Base-by-base conservation (phyloP, 1,140 invertebrate species). In the Lepidurus couesii region DNA sequence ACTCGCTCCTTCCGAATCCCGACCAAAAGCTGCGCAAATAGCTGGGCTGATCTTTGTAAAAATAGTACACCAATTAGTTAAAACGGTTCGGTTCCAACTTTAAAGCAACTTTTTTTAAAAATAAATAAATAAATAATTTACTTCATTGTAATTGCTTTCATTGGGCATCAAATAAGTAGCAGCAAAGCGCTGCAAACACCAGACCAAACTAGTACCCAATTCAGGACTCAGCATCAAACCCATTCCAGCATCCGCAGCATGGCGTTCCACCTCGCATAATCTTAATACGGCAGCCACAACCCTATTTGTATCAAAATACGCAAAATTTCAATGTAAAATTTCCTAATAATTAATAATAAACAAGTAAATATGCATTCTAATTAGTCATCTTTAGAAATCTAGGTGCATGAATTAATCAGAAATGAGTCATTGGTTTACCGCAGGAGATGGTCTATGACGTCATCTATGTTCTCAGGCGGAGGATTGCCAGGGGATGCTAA, bases 131-230 rank as follows among this genome's bases (percentile, higher is more conserved):
- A 47, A 43, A 80, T 75, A 16, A 65, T 21, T 13, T 74, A 80
- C 74, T 47, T 79, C 73, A 53, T 13, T n/a, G 73, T 75, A 78
- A 44, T 78, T 79, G 34, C 76, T 21, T 81, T 93, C 90, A 42
- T 88, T 87, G 26, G 90, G 90, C 77, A 93, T 84, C 42, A 95
- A 86, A 83, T 95, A 96, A 11, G 89, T 90, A 47, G 90, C 85
- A 44, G 90, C 89, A 90, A 92, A 95, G 81, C 90, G 88, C 76
- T 90, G 89, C 7, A 96, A 85, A 81, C 95, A 93, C 93, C 93
- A 96, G 78, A 93, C 90, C 34, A 92, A 86, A 1, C 90, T 92
- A 45, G 89, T 90, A 7, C 90, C 90, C 1, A 96, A 88, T 85
- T 95, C 92, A 0, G 94, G 94, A 85, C 93, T 95, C 21, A 95